Evolutionary conservation across 2,888 invertebrate genomes (phyloP).

Genomic region (Xestia rhomboidea): DNA sequence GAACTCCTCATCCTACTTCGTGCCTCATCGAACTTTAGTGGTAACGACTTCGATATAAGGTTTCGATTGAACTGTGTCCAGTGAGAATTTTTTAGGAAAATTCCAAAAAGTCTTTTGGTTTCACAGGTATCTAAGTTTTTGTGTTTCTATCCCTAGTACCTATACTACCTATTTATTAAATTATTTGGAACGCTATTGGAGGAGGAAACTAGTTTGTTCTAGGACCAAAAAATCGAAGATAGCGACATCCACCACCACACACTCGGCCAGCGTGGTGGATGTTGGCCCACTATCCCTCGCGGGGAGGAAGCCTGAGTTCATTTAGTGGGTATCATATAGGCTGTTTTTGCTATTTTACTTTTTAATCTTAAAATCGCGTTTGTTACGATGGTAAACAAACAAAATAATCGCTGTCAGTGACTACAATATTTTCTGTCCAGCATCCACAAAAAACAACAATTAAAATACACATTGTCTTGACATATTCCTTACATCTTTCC

Average conservation of each 20-base stretch:
- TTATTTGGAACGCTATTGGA: neutral
- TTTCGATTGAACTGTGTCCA: conserved; percentile 6
- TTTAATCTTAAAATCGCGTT: neutral
- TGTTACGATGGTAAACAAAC: no score
- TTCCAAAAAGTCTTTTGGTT: neutral
- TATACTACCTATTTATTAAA: neutral
- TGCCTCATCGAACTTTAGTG: neutral
- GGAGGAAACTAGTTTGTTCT: neutral
- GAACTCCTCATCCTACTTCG: no score
- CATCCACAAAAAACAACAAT: neutral
- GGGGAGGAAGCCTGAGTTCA: no score
- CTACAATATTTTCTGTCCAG: neutral
- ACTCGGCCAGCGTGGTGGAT: neutral
- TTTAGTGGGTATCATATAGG: neutral
- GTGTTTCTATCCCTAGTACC: neutral
- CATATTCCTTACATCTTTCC: neutral
- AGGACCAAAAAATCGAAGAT: neutral
- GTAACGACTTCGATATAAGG: conserved; percentile 6
- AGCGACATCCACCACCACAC: neutral
- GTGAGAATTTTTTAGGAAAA: neutral
- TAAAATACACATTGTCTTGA: neutral
- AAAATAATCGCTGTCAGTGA: no score
- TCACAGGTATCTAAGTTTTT: neutral
- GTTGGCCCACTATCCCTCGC: neutral
- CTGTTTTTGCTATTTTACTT: neutral